Conservation (phyloP, 2,113 vertebrate species). For the Murina feae region DNA sequence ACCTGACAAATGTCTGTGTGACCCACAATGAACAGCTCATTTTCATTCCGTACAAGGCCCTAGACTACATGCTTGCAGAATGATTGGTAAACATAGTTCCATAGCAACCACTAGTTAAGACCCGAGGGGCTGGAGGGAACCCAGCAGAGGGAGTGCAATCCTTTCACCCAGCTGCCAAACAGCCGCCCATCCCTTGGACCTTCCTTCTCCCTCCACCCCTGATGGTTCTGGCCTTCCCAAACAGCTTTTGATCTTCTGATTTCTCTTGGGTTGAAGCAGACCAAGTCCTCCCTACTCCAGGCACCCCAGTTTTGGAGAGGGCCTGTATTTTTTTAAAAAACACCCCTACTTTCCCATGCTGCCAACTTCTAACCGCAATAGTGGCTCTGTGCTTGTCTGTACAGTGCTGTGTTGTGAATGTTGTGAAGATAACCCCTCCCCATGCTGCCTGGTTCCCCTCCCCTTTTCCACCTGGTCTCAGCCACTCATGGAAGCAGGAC, state of each 20-base stretch:
- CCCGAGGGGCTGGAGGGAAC: background rate
- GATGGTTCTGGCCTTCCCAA: too few species aligned
- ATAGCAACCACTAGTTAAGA: background rate
- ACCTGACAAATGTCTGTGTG: background rate
- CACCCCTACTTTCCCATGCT: constrained; percentile 40
- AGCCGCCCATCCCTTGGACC: background rate
- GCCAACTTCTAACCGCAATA: constrained; percentile 72
- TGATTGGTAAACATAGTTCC: background rate
- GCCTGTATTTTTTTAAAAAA: constrained; percentile 68
- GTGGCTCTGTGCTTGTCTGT: constrained; percentile 78
- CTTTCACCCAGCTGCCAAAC: background rate
- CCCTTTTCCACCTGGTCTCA: too few species aligned
- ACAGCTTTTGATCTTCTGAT: too few species aligned
- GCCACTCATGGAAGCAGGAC: too few species aligned
- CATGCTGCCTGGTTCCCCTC: too few species aligned
- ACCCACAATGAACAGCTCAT: background rate
- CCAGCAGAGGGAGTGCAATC: background rate
- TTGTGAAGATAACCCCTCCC: too few species aligned
- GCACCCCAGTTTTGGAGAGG: too few species aligned
- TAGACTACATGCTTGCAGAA: background rate
- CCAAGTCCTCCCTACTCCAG: too few species aligned
- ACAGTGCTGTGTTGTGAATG: constrained; percentile 73
- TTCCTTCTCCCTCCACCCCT: too few species aligned
- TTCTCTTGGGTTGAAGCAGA: too few species aligned
- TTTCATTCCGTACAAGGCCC: background rate